Base-by-base conservation (phyloP, 2,888 invertebrate species). In the Argyresthia goedartella region DNA sequence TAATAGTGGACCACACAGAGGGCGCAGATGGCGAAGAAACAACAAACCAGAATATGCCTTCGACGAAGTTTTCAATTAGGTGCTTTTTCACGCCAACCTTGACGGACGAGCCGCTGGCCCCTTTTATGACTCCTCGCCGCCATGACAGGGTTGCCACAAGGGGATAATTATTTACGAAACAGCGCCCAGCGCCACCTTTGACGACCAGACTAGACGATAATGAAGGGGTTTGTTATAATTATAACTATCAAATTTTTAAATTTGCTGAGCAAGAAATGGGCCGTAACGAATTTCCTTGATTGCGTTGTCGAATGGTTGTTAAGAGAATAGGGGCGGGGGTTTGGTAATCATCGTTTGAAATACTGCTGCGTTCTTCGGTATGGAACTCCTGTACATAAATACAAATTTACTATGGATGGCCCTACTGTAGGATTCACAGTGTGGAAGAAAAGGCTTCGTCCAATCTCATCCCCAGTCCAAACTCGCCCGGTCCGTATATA, bases 21-120 rank as follows among this genome's bases (percentile, higher is more conserved):
- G 25, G 2, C 25, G 25, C 2, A 25, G 3, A 25, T 25, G 6
- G 25, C 25, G 6, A 25, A 25, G 2, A 25, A 39, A 39, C 3
- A 39, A 39, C 4, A 4, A 25, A 33, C 42, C 13, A 15, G 50
- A 50, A 50, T 50, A 50, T 15, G 11, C 4, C 16, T 42, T 35
- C 50, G 25, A 44, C 48, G 43, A 25, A 25, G 10, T 68, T 69
- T 65, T 65, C 66, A 70, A 73, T 73, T 71, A 71, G 61, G 57
- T 56, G 62, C 60, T 56, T 65, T 66, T 67, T 67, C 59, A 68
- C 61, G 67, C 62, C 62, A 34, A 43, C 43, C 44, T 14, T 13
- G 10, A 44, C 50, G 51, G 53, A 56, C 56, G 52, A 51, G 51
- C 48, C 49, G 16, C 53, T n/a, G n/a, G 42, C 51, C 46, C 46